Evolutionary conservation across 2,113 vertebrate genomes (phyloP).

Genomic region (Nannospalax galili): DNA sequence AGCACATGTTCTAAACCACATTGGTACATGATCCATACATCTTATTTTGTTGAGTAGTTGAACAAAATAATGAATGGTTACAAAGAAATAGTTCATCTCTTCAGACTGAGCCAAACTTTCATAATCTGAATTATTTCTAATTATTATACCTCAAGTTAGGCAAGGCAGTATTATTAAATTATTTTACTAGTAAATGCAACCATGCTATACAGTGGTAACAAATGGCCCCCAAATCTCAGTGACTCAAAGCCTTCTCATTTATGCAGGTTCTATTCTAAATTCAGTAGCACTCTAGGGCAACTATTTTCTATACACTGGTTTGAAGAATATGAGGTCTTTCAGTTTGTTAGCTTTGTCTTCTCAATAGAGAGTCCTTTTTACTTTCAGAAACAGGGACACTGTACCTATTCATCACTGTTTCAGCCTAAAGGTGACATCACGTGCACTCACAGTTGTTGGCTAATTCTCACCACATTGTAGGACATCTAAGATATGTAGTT

Average conservation of each 20-base stretch:
- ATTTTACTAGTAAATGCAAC: neutral
- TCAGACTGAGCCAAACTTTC: neutral
- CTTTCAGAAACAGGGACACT: neutral
- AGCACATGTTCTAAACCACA: neutral
- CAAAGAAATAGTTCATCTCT: slow-evolving; percentile 17
- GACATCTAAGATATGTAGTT: neutral
- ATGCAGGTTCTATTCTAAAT: neutral
- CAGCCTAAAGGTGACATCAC: neutral
- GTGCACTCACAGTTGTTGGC: neutral
- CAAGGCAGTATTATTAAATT: neutral
- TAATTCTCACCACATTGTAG: neutral
- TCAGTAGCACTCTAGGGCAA: neutral
- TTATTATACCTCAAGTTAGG: neutral
- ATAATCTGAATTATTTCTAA: neutral
- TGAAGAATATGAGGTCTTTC: neutral
- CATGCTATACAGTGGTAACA: neutral
- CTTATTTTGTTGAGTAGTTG: neutral
- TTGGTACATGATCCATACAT: too few relatives aligned
- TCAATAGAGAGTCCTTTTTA: neutral
- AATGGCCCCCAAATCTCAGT: neutral
- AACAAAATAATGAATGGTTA: slow-evolving; percentile 14
- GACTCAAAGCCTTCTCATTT: neutral
- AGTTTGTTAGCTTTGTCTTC: neutral
- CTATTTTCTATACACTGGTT: neutral
- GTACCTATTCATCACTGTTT: neutral